Evolutionary conservation across 2,113 vertebrate genomes (phyloP).

Genomic region (Notechis scutatus): DNA sequence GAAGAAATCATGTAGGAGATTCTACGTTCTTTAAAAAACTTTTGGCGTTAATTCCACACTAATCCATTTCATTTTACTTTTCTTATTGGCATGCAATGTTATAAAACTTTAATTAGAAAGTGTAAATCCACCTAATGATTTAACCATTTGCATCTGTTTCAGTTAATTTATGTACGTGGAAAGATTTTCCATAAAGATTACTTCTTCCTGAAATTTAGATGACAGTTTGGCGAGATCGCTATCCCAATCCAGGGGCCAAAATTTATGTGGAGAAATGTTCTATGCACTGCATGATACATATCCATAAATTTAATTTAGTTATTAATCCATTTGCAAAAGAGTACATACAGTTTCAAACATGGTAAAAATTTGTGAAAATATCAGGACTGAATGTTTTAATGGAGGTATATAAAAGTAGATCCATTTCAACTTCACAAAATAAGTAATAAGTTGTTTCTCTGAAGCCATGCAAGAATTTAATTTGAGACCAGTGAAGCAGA

Average conservation of each 20-base stretch:
- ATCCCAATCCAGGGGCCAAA: not conserved
- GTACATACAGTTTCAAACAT: not conserved
- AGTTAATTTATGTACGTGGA: slow-evolving; percentile 2
- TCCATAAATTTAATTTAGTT: not conserved
- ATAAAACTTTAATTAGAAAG: slow-evolving; percentile 28
- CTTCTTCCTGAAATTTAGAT: not conserved
- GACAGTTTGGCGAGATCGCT: not conserved
- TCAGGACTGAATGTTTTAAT: not conserved
- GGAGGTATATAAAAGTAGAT: not conserved
- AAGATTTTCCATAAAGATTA: not conserved
- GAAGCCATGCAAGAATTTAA: not conserved
- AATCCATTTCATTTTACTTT: slow-evolving; percentile 3
- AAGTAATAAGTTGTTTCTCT: not conserved
- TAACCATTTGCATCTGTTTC: not conserved
- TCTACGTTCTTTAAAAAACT: slow-evolving; percentile 25
- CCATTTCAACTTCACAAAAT: not conserved
- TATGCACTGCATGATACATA: not conserved
- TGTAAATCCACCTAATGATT: not conserved
- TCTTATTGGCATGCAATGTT: slow-evolving; percentile 1
- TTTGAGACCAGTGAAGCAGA: not conserved
- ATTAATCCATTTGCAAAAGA: not conserved
- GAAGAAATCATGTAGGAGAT: slow-evolving; percentile 28
- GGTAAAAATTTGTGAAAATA: not conserved
- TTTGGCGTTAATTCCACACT: not conserved
- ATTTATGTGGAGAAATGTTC: not conserved